Evolutionary conservation across 2,888 invertebrate species (phyloP), one percentile per base, ranked within the genome.

Genomic region (Poecilus cupreus): DNA sequence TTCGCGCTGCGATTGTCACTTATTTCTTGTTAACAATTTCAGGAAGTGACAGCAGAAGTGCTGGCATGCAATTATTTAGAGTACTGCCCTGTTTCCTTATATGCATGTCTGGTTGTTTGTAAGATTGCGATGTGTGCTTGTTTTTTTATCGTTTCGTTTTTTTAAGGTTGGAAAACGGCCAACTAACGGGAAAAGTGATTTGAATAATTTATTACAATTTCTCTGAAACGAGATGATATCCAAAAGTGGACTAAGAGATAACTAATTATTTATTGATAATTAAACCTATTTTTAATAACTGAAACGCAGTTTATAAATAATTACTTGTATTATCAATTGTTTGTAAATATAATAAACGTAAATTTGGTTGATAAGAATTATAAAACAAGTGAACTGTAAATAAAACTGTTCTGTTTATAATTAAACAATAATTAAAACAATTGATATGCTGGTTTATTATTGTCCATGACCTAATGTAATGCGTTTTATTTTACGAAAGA

Each of bases 101-200:
- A 64, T 32, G 32, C 32, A 32, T 60, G 54, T 3, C 13, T 13
- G 43, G 3, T 43, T 43, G 43, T 43, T 43, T 43, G 43, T 2
- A 3, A 43, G 43, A 43, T 54, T 20, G 22, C 18, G 22, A 54
- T 54, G 54, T 60, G 60, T 60, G 26, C 13, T 32, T 60, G 60
- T 60, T 60, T 60, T 43, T 54, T 54, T 54, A 20, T 10, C 10
- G 20, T 22, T 18, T 49, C 49, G n/a, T 26, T 60, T 60, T 68
- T 68, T 68, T 37, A 8, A 32, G 8, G 16, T 32, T 68, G 64
- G 64, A 68, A 68, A 68, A 68, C 32, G 64, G 37, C 64, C 64
- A 68, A 37, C 64, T 68, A 68, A 68, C 64, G 64, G 78, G 60
- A 43, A 78, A 60, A 60, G 60, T 64, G 60, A 78, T 77, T 77